These are phyloP conservation scores for Glomeris marginata DNA, from an alignment of 2,888 invertebrate genomes.

Conservation along the genomic window DNA sequence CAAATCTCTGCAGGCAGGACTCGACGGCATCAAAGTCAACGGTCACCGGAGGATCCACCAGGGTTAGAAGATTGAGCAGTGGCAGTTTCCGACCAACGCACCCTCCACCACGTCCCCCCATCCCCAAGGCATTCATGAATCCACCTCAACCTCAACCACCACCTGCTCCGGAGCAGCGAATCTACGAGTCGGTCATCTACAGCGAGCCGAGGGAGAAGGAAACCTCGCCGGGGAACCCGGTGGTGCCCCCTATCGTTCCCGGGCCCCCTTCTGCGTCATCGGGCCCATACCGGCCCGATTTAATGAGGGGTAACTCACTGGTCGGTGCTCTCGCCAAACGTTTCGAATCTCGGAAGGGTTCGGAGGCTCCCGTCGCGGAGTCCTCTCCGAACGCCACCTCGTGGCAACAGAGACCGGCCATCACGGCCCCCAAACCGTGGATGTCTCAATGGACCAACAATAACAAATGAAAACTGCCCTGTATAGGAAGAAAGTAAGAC, in stretches of 20 bases:
- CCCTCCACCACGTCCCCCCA: slow-evolving; percentile 30
- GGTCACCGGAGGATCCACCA: slow-evolving; percentile 71
- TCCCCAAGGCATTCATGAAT: slow-evolving; percentile 20
- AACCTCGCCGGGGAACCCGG: background rate
- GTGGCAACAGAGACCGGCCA: too few relatives aligned
- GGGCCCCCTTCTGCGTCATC: background rate
- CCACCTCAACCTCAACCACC: background rate
- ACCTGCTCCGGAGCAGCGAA: background rate
- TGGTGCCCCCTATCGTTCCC: background rate
- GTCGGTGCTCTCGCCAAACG: slow-evolving; percentile 12
- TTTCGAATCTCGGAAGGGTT: slow-evolving; percentile 8
- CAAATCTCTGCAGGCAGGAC: slow-evolving; percentile 28
- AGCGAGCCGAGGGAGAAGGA: slow-evolving; percentile 8
- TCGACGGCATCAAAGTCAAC: slow-evolving; percentile 41
- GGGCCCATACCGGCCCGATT: background rate
- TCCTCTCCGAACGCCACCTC: background rate
- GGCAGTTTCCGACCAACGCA: slow-evolving; percentile 58
- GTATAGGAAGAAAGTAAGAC: too few relatives aligned
- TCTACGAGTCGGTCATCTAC: slow-evolving; percentile 14
- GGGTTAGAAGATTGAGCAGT: slow-evolving; percentile 56
- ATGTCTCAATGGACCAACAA: too few relatives aligned
- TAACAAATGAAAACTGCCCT: too few relatives aligned
- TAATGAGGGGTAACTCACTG: slow-evolving; percentile 3
- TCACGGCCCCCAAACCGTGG: too few relatives aligned
- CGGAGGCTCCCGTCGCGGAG: background rate